phyloP scores from a whole-genome alignment of 2,888 invertebrate species.

The Heliconius cydno region DNA sequence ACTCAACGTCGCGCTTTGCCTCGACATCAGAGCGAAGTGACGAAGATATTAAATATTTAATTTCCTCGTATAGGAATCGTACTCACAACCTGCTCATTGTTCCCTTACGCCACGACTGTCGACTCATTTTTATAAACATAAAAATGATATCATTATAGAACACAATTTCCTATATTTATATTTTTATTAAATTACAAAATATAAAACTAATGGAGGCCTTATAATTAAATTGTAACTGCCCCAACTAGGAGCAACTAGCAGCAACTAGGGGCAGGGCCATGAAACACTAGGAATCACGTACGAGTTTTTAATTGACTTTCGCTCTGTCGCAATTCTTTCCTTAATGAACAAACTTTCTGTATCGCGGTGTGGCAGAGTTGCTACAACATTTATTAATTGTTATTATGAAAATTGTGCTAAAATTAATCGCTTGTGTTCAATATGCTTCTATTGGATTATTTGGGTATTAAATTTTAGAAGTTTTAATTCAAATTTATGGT shows the following conservation, averaged over 20 bases:
- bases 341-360: conserved; percentile 30
- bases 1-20: no score
- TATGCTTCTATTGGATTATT: neutral
- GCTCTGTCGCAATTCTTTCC: conserved; percentile 33
- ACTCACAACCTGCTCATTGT: no score
- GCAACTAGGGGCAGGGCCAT: neutral
- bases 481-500: neutral
- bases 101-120: no score
- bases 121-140: neutral
- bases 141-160: neutral
- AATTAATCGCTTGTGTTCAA: neutral
- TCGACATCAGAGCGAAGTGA: no score
- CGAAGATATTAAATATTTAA: no score
- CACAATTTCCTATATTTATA: neutral
- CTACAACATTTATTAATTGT: conserved; percentile 10
- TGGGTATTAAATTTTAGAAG: neutral
- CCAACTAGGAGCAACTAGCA: neutral
- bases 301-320: conserved; percentile 39
- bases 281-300: conserved; percentile 36
- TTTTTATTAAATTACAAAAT: neutral
- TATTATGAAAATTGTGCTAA: neutral
- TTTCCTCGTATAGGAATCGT: no score
- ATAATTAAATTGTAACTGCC: conserved; percentile 41
- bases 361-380: conserved; percentile 8
- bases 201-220: conserved; percentile 29